These are phyloP conservation scores for Ctenicera cuprea DNA, from an alignment of 2,888 invertebrate species.

Conservation along the genomic window DNA sequence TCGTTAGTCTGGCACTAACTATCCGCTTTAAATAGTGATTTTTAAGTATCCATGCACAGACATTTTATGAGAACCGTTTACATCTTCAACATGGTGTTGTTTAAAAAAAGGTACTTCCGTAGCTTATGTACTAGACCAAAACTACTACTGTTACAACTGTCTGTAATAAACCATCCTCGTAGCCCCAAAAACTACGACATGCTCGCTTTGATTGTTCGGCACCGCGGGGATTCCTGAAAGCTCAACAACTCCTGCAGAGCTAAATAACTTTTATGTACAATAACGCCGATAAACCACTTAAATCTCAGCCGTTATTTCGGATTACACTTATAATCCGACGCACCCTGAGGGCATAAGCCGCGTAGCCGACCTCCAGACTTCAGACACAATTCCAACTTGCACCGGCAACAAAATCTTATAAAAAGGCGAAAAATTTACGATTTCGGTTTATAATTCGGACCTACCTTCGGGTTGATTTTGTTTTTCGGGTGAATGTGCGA, in stretches of 20 bases:
- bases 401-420: background rate
- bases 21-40: no score
- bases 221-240: conserved; percentile 39
- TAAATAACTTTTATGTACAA: conserved; percentile 50
- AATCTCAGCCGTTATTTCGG: conserved; percentile 50
- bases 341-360: conserved; percentile 45
- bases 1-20: no score
- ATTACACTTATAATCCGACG: conserved; percentile 51
- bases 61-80: no score
- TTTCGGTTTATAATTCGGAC: conserved; percentile 17
- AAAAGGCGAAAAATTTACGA: conserved; percentile 11
- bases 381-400: conserved; percentile 1
- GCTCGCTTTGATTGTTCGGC: conserved; percentile 40
- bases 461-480: background rate
- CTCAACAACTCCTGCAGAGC: conserved; percentile 41
- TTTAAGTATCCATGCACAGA: no score
- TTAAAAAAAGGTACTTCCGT: conserved; percentile 1
- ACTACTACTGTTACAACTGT: conserved; percentile 13
- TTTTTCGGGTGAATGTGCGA: conserved; percentile 4
- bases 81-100: background rate
- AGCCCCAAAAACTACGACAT: conserved; percentile 31
- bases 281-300: conserved; percentile 51
- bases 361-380: conserved; percentile 31
- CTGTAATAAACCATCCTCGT: conserved; percentile 12
- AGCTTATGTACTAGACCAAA: conserved; percentile 8